Evolutionary conservation across 2,113 vertebrate genomes (phyloP), one percentile per base, ranked within the genome.

Genomic region (Tetraodon nigroviridis): DNA sequence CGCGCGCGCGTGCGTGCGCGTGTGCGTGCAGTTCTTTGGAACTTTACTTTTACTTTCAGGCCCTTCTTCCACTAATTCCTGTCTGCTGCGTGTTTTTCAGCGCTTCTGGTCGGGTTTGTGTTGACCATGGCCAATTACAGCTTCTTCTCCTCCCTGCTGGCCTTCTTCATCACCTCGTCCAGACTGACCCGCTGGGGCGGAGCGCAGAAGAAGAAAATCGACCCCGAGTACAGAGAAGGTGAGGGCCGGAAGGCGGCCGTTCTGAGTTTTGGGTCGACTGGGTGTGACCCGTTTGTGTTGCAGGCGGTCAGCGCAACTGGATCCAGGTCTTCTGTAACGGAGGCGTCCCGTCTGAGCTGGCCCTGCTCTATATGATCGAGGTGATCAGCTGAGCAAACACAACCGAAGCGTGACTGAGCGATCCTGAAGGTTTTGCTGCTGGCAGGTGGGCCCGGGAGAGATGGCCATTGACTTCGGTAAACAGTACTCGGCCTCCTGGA

Each of bases 231-330:
- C 82, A 98, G 94, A 82, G 94, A 98, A 93, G 97, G 96, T 97
- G 86, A 53, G 67, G 8, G 6, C 2, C 7, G 17, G 6, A 7
- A 46, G 2, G n/a, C 15, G 4, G 44, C 15, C 5, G n/a, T 6
- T 16, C 2, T 2, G 44, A 46, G 1, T 6, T 5, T 7, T 16
- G n/a, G 44, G n/a, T 16, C 2, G 42, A 44, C 4, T 44, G 13
- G 3, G 6, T 46, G 14, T 37, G 7, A n/a, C 6, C 15, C 0
- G 4, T 46, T n/a, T 46, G 15, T 64, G 76, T 62, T 37, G 5
- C 7, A 99, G 96, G 96, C 45, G 95, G 97, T 3, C 94, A 96
- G 81, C 93, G 96, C 82, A 97, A 94, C 78, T 98, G 95, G 96
- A 3, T 98, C 7, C 97, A 99, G 84, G 95, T 99, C 0, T 92